phyloP scores from a whole-genome alignment of 2,888 invertebrate genomes.

The Minunthozetes semirufus region DNA sequence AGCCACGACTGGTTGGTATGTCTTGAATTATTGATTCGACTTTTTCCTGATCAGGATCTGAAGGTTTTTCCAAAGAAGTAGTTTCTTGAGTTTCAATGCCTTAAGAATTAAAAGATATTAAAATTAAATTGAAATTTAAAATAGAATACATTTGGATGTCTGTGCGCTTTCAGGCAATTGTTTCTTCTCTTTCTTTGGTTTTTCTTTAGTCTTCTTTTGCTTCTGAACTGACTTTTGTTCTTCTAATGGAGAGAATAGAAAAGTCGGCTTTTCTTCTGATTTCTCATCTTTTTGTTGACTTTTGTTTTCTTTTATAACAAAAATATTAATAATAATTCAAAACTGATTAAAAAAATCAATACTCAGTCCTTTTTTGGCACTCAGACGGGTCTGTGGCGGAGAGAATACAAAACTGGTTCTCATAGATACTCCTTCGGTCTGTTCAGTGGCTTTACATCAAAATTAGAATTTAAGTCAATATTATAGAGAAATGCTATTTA shows the following conservation, averaged over 20 bases:
- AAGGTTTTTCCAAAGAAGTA: neutral
- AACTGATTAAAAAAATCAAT: neutral
- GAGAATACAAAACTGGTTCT: slow-evolving; percentile 44
- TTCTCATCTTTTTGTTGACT: neutral
- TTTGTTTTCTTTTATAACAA: neutral
- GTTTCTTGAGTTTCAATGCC: neutral
- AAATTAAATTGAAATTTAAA: neutral
- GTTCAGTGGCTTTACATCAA: neutral
- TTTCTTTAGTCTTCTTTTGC: neutral
- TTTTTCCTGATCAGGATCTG: neutral
- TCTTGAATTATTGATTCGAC: neutral
- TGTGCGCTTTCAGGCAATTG: neutral
- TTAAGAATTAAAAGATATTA: neutral
- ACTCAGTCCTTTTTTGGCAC: slow-evolving; percentile 31
- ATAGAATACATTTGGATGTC: neutral
- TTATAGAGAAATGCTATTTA: too few relatives aligned
- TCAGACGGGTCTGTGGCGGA: slow-evolving; percentile 44
- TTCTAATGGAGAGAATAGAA: neutral
- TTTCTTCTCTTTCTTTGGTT: neutral
- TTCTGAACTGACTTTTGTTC: neutral
- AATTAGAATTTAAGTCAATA: neutral
- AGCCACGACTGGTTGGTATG: neutral
- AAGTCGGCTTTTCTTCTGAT: neutral
- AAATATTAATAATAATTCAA: neutral
- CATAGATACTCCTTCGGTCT: slow-evolving; percentile 36